Base-by-base conservation (phyloP, 2,888 invertebrate genomes). In the Helleia helle region DNA sequence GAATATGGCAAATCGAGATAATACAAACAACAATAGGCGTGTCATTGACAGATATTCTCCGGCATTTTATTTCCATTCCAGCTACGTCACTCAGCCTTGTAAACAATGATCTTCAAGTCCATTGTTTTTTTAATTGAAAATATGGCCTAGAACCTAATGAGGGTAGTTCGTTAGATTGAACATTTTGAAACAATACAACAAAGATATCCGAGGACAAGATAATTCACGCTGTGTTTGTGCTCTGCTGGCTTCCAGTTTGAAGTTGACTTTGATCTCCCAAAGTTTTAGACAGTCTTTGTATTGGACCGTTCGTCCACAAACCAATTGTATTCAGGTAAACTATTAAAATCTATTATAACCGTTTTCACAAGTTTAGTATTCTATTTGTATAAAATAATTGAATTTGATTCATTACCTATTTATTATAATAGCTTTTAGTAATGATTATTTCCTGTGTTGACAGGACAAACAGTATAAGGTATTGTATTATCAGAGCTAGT, bases 81-180 rank as follows among this genome's bases (percentile, higher is more conserved):
- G 11, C 12, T 22, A 34, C 34, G 18, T 34, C 22, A 22, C 22
- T 5, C 22, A 22, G 22, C 22, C 22, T 12, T 34, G 34, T 34
- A 34, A 34, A 34, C 34, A 22, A 34, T 34, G 34, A 34, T 34
- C 18, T 34, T 34, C 34, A 12, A 34, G 34, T 8, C 22, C 22
- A 34, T 34, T 34, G 34, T 34, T 34, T 34, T 22, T 31, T 34
- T 34, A 12, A 12, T 18, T 29, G 12, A 12, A 34, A 34, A 34
- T 34, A 4, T 22, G 34, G 7, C 12, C 34, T 11, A 34, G 22
- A 3, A 22, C 22, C 29, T 29, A 27, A 12, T 27, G 7, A 34
- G 17, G 17, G 15, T 31, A 8, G 5, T 7, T 22, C 22, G 8
- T 22, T n/a, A n/a, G 15, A 30, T 30, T 34, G 7, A 7, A 1